Percentiles rank a stretch among this genome's conserved stretches.
phyloP scores from a whole-genome alignment of 2,113 vertebrate species.

The Raja brachyura region DNA sequence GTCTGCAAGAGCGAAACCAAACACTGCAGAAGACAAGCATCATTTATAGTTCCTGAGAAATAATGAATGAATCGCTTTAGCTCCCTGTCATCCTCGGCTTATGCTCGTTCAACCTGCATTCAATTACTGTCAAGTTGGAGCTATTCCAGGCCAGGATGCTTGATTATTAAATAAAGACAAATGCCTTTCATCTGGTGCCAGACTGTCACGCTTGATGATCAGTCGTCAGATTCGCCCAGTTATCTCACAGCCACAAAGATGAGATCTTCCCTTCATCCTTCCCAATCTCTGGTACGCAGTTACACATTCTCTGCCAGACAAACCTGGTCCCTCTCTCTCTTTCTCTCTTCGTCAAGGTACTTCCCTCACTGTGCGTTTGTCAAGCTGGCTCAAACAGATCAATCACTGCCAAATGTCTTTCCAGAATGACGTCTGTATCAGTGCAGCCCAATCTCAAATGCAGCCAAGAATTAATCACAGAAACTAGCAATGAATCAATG shows the following conservation, averaged over 20 bases:
- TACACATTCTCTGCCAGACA: neutral
- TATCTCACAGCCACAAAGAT: neutral
- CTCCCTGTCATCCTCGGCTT: neutral
- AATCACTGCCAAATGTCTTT: neutral
- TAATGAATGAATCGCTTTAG: neutral
- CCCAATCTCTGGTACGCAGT: neutral
- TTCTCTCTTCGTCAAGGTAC: neutral
- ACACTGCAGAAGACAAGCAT: neutral
- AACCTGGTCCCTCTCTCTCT: neutral
- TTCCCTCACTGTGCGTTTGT: neutral
- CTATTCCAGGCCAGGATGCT: neutral
- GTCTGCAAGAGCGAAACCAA: neutral
- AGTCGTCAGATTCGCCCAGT: neutral
- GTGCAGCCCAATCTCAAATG: neutral
- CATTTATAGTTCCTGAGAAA: neutral
- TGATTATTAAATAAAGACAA: conserved; percentile 29
- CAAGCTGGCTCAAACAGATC: neutral
- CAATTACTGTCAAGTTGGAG: neutral
- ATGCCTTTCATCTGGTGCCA: neutral
- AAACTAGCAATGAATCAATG: neutral
- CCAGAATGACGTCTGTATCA: neutral
- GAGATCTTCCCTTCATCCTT: neutral
- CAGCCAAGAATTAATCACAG: neutral
- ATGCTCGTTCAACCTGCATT: neutral
- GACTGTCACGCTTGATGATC: neutral